phyloP scores from a whole-genome alignment of 2,888 invertebrate genomes.

The Sceliomorpha sp. region DNA sequence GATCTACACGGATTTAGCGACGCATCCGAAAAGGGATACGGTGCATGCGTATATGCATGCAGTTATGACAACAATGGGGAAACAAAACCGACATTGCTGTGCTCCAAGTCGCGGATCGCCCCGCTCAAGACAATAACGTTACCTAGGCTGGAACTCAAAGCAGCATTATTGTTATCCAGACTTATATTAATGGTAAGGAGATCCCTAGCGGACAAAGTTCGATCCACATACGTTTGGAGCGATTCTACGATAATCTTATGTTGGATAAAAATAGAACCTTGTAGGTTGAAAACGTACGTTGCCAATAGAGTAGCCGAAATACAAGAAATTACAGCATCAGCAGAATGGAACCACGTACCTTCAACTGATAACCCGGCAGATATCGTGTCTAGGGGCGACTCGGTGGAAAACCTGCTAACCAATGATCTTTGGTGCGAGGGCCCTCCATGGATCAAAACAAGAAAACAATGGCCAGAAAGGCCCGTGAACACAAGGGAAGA shows the following conservation, averaged over 20 bases:
- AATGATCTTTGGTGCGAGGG: no score
- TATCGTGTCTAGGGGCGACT: no score
- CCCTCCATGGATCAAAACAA: no score
- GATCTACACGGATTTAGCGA: no score
- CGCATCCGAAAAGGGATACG: no score
- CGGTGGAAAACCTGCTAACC: no score
- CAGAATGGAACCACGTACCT: conserved; percentile 13
- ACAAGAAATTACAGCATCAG: not conserved
- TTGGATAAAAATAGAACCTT: conserved; percentile 22
- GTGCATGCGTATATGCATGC: no score
- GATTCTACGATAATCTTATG: conserved; percentile 24
- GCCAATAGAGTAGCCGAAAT: conserved; percentile 12
- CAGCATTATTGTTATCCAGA: conserved; percentile 39
- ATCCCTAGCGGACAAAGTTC: no score
- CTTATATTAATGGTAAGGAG: conserved; percentile 15
- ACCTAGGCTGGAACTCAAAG: conserved; percentile 48
- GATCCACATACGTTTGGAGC: conserved; percentile 26
- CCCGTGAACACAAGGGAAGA: no score
- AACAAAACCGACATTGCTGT: conserved; percentile 14
- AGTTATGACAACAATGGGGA: no score
- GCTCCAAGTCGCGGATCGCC: conserved; percentile 46
- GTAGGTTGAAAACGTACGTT: conserved; percentile 12
- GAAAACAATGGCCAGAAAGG: no score
- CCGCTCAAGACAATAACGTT: conserved; percentile 45
- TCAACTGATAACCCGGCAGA: no score